Evolutionary conservation across 2,888 invertebrate species (phyloP), one percentile per base, ranked within the genome.

Genomic region (Cerceris ruficornis): DNA sequence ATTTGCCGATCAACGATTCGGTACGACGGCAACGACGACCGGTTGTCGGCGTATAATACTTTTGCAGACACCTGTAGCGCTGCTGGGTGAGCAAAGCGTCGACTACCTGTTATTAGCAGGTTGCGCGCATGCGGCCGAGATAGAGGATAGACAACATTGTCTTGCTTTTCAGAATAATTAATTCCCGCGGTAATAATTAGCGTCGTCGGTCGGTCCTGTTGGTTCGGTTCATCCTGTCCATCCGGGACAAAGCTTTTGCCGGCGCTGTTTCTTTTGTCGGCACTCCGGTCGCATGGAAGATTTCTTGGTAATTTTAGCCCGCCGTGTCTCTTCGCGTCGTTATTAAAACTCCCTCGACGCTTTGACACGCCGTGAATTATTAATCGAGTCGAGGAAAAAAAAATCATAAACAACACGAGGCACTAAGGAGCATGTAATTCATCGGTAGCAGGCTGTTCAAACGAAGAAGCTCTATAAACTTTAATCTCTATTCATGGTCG

Each of bases 131-230:
- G 68, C 41, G 49, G 49, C 42, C 14, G 42, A 55, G 72, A 78
- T 75, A 58, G 49, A 77, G 60, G 67, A 69, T 73, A 73, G 78
- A 77, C 76, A 76, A 81, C 81, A 75, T 79, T 78, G 81, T 78
- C 76, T 77, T 46, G 66, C 77, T 58, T 68, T 65, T 72, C 70
- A 66, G 74, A 65, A 78, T 84, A 86, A 86, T 80, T 85, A 86
- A 82, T 78, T 80, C 64, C 61, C 68, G 67, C 46, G 69, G 65
- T 78, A 80, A 83, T 83, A 86, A 85, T 86, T 85, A 86, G 79
- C 65, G 69, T 14, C 52, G 64, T n/a, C 41, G 55, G 17, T 55
- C 54, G 28, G 28, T 43, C 50, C 39, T 62, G 49, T 49, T 57
- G 57, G 50, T 58, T 60, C 15, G 28, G 55, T 66, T 75, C 41